Evolutionary conservation across 2,888 invertebrate species (phyloP).

Genomic region (Cheilosia impressa): DNA sequence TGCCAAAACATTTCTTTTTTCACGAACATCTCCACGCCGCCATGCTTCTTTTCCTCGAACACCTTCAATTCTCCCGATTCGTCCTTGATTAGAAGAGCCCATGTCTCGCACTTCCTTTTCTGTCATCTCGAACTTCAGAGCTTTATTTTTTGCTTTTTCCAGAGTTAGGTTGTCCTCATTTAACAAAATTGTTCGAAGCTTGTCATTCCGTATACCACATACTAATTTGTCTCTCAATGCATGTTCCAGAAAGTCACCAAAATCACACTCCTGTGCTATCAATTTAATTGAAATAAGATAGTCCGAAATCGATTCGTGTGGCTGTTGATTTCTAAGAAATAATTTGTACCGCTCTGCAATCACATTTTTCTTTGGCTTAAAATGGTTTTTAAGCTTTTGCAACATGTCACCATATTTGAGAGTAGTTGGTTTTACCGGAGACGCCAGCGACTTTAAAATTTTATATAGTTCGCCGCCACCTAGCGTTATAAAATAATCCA

Average conservation of each 20-base stretch:
- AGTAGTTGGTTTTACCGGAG: background rate
- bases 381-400: constrained; percentile 6
- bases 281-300: constrained; percentile 22
- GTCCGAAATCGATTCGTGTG: constrained; percentile 14
- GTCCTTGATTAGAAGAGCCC: background rate
- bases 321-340: constrained; percentile 8
- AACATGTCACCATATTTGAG: constrained; percentile 2
- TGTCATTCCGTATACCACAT: constrained; percentile 16
- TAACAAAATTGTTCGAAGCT: constrained; percentile 11
- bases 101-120: background rate
- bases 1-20: background rate
- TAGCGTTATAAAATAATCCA: too few species aligned
- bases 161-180: constrained; percentile 8
- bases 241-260: constrained; percentile 14
- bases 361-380: constrained; percentile 12
- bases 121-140: too few species aligned
- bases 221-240: constrained; percentile 5
- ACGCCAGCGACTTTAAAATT: background rate
- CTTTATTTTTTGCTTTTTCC: too few species aligned
- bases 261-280: constrained; percentile 29
- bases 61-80: background rate
- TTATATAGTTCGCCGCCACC: too few species aligned
- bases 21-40: background rate
- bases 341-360: constrained; percentile 22
- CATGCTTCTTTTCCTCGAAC: background rate